Base-by-base conservation (phyloP, 2,113 vertebrate species). In the Lepus americanus region DNA sequence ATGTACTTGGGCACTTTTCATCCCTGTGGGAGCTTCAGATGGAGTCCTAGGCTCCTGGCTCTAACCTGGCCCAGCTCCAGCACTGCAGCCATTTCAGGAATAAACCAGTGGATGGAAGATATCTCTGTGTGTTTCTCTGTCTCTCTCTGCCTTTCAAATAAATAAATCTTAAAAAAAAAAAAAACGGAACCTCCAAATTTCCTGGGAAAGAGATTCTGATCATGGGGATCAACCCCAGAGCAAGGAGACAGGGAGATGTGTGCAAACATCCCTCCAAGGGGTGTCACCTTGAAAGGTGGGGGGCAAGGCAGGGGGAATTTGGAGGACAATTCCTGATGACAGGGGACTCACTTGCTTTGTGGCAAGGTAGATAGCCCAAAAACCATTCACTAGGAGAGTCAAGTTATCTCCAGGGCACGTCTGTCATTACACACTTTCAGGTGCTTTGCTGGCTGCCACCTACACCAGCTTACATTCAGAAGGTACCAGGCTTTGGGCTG, bases 121-220 rank as follows among this genome's bases (percentile, higher is more conserved):
- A 44, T 7, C 44, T 44, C 44, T 44, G 44, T 44, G 3, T 39
- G 44, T 44, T 44, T 44, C 44, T 44, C 44, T 39, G 55, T 59
- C 55, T 59, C 55, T 59, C 55, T 17, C 14, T 59, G 55, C 55
- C 55, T 59, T 59, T 59, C 55, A 59, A 59, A 59, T 59, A 59
- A 59, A 59, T 59, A 59, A 59, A 59, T 59, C 55, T 59, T 59
- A 59, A 59, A 59, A 59, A 59, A 55, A 55, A 55, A 55, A 55
- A 59, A 49, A 90, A 74, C 0, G n/a, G 12, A 87, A 88, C 63
- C 22, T 87, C 36, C 25, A 59, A 33, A 51, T 70, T 91, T 93
- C 94, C 92, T 72, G 70, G 67, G 85, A 92, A 94, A 94, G 55
- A 81, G 49, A 91, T 78, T 95, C 69, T 74, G 36, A 81, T 39